Evolutionary conservation across 2,888 invertebrate species (phyloP).

Genomic region (Julus scanicus): DNA sequence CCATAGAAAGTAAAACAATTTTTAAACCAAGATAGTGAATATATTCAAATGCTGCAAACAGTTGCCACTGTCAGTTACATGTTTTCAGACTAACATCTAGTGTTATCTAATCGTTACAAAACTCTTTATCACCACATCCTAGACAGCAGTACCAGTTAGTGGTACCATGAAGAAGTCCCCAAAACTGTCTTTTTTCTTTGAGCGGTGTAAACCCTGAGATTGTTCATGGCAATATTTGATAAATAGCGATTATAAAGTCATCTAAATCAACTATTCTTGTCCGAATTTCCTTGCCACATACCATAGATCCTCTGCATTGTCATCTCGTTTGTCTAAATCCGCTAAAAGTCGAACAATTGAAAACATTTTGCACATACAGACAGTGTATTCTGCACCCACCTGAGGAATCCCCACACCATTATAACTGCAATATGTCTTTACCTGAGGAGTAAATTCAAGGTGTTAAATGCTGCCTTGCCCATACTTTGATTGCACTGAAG

Average conservation of each 20-base stretch:
- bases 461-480: constrained; percentile 48
- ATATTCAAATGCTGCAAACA: no score
- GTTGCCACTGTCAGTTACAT: no score
- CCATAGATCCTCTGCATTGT: neutral
- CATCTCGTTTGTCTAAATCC: neutral
- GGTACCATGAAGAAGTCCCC: no score
- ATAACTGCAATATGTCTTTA: constrained; percentile 1
- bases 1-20: no score
- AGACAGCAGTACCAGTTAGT: no score
- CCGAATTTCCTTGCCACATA: neutral
- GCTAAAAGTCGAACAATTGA: neutral
- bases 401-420: neutral
- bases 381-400: neutral
- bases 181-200: no score
- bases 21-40: no score
- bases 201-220: no score
- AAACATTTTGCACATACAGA: no score
- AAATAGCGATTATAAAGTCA: neutral
- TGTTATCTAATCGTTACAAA: no score
- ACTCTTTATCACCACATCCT: no score
- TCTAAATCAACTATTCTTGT: neutral
- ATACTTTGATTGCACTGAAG: constrained; percentile 43
- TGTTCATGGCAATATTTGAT: neutral
- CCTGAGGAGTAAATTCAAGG: constrained; percentile 36
- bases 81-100: no score